Conservation (phyloP, 2,113 vertebrate genomes). For the Ornithorhynchus anatinus region DNA sequence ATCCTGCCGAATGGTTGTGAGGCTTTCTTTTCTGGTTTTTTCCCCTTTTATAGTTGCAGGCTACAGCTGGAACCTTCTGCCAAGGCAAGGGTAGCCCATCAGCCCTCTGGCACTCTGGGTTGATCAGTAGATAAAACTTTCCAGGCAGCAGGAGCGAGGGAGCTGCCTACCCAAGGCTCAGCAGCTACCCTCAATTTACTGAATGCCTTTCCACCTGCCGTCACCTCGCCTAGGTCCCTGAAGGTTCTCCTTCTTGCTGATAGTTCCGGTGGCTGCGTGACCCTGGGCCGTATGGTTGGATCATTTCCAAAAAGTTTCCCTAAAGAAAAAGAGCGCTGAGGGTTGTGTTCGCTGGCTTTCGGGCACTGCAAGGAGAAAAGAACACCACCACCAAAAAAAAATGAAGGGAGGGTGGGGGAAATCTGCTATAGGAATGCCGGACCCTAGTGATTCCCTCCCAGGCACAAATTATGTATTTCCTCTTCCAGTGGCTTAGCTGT, state of each 20-base stretch:
- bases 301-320: conserved; percentile 46
- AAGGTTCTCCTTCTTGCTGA: conserved; percentile 37
- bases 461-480: conserved; percentile 3
- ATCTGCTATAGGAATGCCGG: background rate
- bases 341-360: conserved; percentile 19
- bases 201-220: conserved; percentile 52
- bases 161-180: background rate
- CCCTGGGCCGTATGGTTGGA: conserved; percentile 18
- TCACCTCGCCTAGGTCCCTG: conserved; percentile 44
- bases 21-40: background rate
- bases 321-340: conserved; percentile 35
- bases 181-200: background rate
- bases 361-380: too few relatives aligned
- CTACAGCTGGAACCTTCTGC: conserved; percentile 71
- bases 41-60: conserved; percentile 54
- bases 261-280: conserved; percentile 51
- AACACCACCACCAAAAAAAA: too few relatives aligned
- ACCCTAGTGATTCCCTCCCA: background rate
- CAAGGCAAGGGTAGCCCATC: conserved; percentile 72
- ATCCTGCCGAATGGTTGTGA: conserved; percentile 5
- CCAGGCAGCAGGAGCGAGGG: background rate
- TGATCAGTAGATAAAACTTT: conserved; percentile 71
- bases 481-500: background rate
- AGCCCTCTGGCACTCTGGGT: conserved; percentile 69
- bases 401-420: background rate